Conservation (phyloP, 2,797 vertebrate genomes). For the Clarias laeviceps region DNA sequence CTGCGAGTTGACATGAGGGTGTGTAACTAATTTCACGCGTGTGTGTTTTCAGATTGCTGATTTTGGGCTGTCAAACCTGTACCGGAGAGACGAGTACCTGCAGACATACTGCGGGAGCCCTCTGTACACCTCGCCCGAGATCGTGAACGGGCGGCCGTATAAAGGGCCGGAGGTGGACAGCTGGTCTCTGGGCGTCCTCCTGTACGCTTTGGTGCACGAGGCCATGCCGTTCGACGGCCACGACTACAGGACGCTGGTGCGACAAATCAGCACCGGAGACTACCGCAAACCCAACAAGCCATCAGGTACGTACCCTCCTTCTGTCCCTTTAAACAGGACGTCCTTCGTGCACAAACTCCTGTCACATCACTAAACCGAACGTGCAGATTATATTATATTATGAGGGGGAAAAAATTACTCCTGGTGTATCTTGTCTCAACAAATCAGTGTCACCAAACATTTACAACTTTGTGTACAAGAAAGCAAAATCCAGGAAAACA, state of each 20-base stretch:
- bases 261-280: conserved; percentile 89
- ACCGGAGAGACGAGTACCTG: conserved; percentile 83
- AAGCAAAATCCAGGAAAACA: not conserved
- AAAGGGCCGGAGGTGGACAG: conserved; percentile 96
- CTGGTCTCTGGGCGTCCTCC: conserved; percentile 94
- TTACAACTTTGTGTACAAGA: not conserved
- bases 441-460: not conserved
- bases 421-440: not conserved
- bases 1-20: conserved; percentile 48
- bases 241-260: conserved; percentile 87
- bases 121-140: conserved; percentile 94
- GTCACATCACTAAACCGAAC: not conserved
- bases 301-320: conserved; percentile 71
- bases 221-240: conserved; percentile 94
- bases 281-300: conserved; percentile 87
- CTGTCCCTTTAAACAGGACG: not conserved
- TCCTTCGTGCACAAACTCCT: not conserved
- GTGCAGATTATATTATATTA: not conserved
- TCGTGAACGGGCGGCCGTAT: conserved; percentile 93
- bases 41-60: conserved; percentile 90
- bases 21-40: conserved; percentile 26
- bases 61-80: conserved; percentile 94
- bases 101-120: conserved; percentile 96
- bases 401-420: not conserved
- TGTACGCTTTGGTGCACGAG: conserved; percentile 93